Evolutionary conservation across 2,113 vertebrate species (phyloP).

Genomic region (Prionailurus viverrinus): DNA sequence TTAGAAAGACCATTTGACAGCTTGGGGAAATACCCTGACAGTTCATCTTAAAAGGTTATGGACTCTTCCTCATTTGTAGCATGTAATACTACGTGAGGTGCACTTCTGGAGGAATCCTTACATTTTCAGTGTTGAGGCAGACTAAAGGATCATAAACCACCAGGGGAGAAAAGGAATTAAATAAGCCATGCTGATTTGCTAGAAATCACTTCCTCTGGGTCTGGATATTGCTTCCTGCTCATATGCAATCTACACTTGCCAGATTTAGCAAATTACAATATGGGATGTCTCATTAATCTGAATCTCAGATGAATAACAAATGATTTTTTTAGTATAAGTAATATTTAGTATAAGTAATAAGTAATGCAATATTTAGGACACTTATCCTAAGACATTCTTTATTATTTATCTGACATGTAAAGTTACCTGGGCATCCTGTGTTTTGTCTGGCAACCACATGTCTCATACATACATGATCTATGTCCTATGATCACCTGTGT

Average conservation of each 20-base stretch:
- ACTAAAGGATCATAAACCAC: not conserved
- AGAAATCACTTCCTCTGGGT: not conserved
- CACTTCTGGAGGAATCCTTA: not conserved
- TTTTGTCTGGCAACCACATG: not conserved
- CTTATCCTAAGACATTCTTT: not conserved
- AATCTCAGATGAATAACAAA: constrained; percentile 20
- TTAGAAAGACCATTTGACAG: not conserved
- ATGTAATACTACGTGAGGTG: rapidly evolving
- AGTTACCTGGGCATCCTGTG: not conserved
- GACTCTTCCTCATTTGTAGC: not conserved
- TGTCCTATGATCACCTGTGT: not conserved
- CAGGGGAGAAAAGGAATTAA: not conserved
- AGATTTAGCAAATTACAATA: not conserved
- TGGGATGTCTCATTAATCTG: not conserved
- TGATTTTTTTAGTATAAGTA: not conserved
- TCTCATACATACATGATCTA: rapidly evolving
- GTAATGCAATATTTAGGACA: not conserved
- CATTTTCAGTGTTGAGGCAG: not conserved
- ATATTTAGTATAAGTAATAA: not conserved
- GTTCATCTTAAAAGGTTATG: not conserved
- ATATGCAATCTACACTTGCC: not conserved
- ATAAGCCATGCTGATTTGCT: not conserved
- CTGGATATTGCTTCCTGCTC: not conserved
- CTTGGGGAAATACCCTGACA: not conserved
- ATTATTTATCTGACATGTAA: not conserved